Evolutionary conservation across 2,797 vertebrate genomes (phyloP).

Genomic region (Sphaeramia orbicularis): DNA sequence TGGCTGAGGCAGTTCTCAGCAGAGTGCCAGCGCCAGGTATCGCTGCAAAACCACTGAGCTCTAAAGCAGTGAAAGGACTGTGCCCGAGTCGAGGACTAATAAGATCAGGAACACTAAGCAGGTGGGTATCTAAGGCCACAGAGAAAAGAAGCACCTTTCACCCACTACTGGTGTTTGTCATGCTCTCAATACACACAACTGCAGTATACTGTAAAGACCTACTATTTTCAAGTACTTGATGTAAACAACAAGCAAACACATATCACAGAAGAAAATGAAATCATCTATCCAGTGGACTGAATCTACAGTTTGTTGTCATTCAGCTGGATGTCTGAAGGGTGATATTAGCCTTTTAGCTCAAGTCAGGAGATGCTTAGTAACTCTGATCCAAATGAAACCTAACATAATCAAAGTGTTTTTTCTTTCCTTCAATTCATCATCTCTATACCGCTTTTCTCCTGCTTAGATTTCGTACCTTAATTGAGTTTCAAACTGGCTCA

Average conservation of each 20-base stretch:
- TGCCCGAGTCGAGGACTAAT: conserved; percentile 44
- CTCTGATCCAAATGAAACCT: conserved; percentile 20
- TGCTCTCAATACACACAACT: conserved; percentile 54
- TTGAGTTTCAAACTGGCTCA: conserved; percentile 31
- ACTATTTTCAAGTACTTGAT: conserved; percentile 90
- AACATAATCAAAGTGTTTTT: conserved; percentile 3
- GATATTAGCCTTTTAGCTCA: conserved; percentile 41
- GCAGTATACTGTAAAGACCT: conserved; percentile 65
- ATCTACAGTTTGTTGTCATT: conserved; percentile 67
- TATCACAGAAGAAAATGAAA: conserved; percentile 68
- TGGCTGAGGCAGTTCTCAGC: conserved; percentile 54
- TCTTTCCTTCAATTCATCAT: background rate
- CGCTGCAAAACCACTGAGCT: conserved; percentile 17
- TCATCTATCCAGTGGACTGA: conserved; percentile 42
- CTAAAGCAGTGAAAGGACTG: conserved; percentile 28
- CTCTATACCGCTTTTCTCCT: background rate
- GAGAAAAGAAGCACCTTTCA: conserved; percentile 79
- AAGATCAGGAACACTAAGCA: conserved; percentile 59
- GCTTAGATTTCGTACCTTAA: conserved; percentile 67
- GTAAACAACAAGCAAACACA: conserved; percentile 85
- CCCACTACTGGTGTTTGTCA: conserved; percentile 55
- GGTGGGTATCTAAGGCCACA: conserved; percentile 80
- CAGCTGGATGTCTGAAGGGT: conserved; percentile 42
- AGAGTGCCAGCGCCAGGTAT: conserved; percentile 43
- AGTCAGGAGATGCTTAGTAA: conserved; percentile 40